Conservation (phyloP, 2,888 invertebrate species). For the Eremobia ochroleuca region DNA sequence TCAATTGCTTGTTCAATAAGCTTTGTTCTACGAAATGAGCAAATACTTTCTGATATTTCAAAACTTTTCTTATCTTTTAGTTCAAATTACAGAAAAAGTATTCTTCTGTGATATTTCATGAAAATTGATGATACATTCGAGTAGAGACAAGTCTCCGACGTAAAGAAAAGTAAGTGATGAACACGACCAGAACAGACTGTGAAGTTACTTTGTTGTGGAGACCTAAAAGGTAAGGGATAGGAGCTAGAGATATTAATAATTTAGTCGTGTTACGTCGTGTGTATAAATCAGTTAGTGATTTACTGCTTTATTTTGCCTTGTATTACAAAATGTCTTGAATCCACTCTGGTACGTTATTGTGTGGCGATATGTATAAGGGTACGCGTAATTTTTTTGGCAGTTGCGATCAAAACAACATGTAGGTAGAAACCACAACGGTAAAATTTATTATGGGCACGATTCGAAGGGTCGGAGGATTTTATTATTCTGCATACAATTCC, state of each 20-base stretch:
- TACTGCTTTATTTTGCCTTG: slow-evolving; percentile 35
- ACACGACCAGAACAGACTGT: slow-evolving; percentile 15
- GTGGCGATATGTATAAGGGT: slow-evolving; percentile 60
- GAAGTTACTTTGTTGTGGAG: slow-evolving; percentile 29
- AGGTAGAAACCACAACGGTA: slow-evolving; percentile 78
- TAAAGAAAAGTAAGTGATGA: slow-evolving; percentile 43
- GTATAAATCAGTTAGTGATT: slow-evolving; percentile 38
- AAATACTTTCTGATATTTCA: slow-evolving; percentile 54
- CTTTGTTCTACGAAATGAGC: slow-evolving; percentile 47
- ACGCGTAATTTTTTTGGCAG: slow-evolving; percentile 71
- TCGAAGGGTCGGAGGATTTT: slow-evolving; percentile 87
- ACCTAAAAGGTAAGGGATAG: slow-evolving; percentile 21
- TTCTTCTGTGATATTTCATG: slow-evolving; percentile 52
- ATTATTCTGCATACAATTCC: slow-evolving; percentile 90
- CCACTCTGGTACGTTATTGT: slow-evolving; percentile 32
- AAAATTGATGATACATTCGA: slow-evolving; percentile 55
- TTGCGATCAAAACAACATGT: slow-evolving; percentile 76
- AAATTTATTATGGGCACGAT: slow-evolving; percentile 86
- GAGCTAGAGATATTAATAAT: slow-evolving; percentile 34
- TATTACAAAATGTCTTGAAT: slow-evolving; percentile 38
- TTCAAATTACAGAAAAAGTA: slow-evolving; percentile 56
- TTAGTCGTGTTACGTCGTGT: neutral
- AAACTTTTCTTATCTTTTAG: slow-evolving; percentile 57
- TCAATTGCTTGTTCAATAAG: slow-evolving; percentile 57
- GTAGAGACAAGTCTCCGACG: slow-evolving; percentile 34